phyloP scores from a whole-genome alignment of 2,888 invertebrate species.

The Xanthia icteritia region DNA sequence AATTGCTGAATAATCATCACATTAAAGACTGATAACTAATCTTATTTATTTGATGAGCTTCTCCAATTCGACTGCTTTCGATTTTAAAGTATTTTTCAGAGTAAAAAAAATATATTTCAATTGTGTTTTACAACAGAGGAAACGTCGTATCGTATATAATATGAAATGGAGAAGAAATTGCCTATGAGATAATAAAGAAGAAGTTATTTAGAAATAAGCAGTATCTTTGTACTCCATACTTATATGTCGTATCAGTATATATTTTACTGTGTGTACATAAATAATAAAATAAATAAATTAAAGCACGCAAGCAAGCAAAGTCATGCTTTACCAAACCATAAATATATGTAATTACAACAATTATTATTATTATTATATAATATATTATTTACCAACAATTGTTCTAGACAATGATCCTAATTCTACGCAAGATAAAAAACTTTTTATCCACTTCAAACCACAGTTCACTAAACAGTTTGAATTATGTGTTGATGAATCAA shows the following conservation, averaged over 20 bases:
- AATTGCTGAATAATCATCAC: not conserved
- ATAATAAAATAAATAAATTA: too few relatives aligned
- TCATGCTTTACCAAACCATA: not conserved
- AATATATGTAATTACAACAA: slow-evolving; percentile 13
- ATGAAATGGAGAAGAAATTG: not conserved
- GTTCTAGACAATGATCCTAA: not conserved
- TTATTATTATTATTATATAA: too few relatives aligned
- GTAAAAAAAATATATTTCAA: not conserved
- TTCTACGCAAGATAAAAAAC: not conserved
- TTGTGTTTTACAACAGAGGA: too few relatives aligned
- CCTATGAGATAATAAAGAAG: too few relatives aligned
- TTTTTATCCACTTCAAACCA: slow-evolving; percentile 1
- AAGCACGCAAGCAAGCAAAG: not conserved
- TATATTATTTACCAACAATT: too few relatives aligned
- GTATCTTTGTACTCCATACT: too few relatives aligned
- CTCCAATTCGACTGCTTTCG: too few relatives aligned
- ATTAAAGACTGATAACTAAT: not conserved
- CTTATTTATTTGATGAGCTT: not conserved
- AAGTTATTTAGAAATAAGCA: too few relatives aligned
- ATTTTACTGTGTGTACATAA: too few relatives aligned
- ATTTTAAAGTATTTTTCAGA: not conserved
- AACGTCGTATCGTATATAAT: not conserved
- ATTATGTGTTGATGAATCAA: slow-evolving; percentile 33
- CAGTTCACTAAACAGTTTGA: slow-evolving; percentile 18
- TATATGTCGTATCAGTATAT: too few relatives aligned